Percentiles rank a stretch among this genome's conserved stretches.
phyloP scores from a whole-genome alignment of 2,888 invertebrate species.

The Dasypogon diadema region DNA sequence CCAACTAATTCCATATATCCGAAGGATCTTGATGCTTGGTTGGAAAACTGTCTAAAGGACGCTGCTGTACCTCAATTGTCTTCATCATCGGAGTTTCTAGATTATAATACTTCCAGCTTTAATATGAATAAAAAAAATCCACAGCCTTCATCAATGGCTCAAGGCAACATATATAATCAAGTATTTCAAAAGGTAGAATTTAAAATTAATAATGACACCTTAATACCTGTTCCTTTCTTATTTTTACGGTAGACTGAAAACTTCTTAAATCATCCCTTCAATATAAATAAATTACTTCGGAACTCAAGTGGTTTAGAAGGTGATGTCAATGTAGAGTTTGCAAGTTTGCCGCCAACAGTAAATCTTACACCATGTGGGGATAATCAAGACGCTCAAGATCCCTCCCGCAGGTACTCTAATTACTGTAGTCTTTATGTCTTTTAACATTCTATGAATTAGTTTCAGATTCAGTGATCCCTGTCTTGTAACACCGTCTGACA shows the following conservation, averaged over 20 bases:
- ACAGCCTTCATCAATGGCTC: constrained; percentile 16
- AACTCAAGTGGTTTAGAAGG: constrained; percentile 55
- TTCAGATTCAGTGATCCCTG: constrained; percentile 69
- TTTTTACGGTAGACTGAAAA: constrained; percentile 58
- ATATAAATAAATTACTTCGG: constrained; percentile 60
- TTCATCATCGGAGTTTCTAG: constrained; percentile 66
- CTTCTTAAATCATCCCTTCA: constrained; percentile 62
- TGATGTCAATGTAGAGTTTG: constrained; percentile 69
- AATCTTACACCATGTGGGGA: constrained; percentile 65
- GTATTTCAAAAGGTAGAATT: constrained; percentile 66
- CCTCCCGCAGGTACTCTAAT: constrained; percentile 54
- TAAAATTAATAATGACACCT: no score
- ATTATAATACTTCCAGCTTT: constrained; percentile 64
- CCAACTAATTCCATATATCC: constrained; percentile 53
- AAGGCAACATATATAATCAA: constrained; percentile 59
- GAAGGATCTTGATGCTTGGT: constrained; percentile 67
- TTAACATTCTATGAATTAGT: constrained; percentile 58
- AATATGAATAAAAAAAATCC: constrained; percentile 56
- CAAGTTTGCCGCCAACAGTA: constrained; percentile 80
- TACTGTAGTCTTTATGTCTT: no score
- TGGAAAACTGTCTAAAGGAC: constrained; percentile 68
- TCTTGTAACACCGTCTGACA: constrained; percentile 67
- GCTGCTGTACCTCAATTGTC: constrained; percentile 65
- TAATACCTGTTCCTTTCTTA: constrained; percentile 1
- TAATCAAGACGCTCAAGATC: constrained; percentile 51